Conservation (phyloP, 2,113 vertebrate genomes). For the Probosciger aterrimus region DNA sequence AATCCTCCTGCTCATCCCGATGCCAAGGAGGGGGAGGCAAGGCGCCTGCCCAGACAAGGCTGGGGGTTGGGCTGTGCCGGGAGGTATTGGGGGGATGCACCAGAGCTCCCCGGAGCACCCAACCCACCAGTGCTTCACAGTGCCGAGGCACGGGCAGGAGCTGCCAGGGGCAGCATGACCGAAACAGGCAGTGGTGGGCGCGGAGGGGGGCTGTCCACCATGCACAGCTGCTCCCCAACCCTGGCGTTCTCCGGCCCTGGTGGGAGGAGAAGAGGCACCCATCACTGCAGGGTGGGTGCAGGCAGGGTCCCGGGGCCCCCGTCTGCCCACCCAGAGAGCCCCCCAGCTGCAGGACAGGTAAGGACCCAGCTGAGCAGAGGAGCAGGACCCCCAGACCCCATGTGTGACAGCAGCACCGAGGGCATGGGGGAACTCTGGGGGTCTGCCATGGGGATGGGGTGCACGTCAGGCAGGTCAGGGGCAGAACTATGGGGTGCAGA, state of each 20-base stretch:
- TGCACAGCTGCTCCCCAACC: background rate
- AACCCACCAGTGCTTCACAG: background rate
- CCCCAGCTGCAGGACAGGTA: background rate
- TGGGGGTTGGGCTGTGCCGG: background rate
- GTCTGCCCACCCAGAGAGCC: background rate
- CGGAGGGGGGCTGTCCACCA: background rate
- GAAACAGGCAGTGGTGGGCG: background rate
- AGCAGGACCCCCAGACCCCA: background rate
- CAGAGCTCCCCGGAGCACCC: background rate
- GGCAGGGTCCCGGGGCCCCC: background rate
- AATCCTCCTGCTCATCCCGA: background rate
- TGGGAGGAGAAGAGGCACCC: background rate
- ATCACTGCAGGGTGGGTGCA: background rate
- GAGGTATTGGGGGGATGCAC: background rate
- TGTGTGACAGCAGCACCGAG: accelerated
- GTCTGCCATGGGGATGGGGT: background rate
- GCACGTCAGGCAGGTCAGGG: accelerated
- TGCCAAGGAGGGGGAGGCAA: background rate
- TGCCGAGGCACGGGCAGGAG: background rate
- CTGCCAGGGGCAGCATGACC: background rate
- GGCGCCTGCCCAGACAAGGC: background rate
- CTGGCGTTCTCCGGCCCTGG: too few relatives aligned
- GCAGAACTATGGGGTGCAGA: background rate
- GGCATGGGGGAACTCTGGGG: background rate
- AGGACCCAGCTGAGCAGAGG: background rate